phyloP scores from a whole-genome alignment of 2,113 vertebrate genomes.

The Clarias macrocephalus region DNA sequence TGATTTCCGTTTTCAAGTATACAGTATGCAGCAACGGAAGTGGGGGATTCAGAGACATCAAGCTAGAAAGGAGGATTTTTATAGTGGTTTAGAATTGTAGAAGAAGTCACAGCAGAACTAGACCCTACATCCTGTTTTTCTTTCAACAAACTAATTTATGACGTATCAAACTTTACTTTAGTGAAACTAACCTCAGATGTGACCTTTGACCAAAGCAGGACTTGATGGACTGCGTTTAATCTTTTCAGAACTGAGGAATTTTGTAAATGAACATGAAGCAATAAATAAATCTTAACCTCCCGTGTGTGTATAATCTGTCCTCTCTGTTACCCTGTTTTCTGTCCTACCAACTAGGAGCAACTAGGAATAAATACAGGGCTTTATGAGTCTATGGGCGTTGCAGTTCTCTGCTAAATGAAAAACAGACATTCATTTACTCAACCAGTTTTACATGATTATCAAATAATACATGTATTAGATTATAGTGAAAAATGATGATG shows the following conservation, averaged over 20 bases:
- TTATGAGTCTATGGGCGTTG: neutral
- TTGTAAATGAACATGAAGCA: constrained; percentile 30
- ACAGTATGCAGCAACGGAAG: constrained; percentile 1
- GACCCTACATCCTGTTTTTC: neutral
- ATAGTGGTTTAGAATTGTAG: neutral
- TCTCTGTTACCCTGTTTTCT: neutral
- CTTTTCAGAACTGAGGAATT: constrained; percentile 14
- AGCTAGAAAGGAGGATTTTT: neutral
- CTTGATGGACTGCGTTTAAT: neutral
- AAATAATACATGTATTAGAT: neutral
- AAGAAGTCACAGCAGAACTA: neutral
- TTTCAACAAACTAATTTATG: constrained; percentile 6
- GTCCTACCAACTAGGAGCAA: neutral
- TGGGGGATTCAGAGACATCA: neutral
- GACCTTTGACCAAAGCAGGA: constrained; percentile 23
- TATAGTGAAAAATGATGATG: too few relatives aligned
- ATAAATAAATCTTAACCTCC: constrained; percentile 43
- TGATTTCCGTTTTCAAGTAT: constrained; percentile 9
- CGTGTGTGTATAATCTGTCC: neutral
- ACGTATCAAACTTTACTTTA: neutral
- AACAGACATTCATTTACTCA: neutral
- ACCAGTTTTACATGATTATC: neutral
- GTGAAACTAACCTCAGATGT: constrained; percentile 10
- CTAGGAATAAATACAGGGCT: neutral
- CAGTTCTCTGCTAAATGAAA: neutral